Evolutionary conservation across 2,113 vertebrate genomes (phyloP).

Genomic region (Ciconia maguari): DNA sequence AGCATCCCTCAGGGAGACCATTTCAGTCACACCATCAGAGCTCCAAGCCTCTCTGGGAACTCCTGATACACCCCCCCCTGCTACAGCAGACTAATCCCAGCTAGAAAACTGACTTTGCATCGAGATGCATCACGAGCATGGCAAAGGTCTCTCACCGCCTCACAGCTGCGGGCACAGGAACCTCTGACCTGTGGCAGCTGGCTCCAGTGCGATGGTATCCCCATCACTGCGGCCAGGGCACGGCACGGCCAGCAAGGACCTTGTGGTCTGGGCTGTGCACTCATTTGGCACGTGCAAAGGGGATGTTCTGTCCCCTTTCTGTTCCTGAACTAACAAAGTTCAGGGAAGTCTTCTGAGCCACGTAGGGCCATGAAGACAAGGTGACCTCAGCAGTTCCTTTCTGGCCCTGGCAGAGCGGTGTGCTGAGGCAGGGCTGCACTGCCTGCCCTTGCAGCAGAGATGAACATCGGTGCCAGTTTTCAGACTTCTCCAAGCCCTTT

Average conservation of each 20-base stretch:
- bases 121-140: background rate
- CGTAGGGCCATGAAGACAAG: background rate
- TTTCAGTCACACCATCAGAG: background rate
- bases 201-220: background rate
- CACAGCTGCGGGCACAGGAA: background rate
- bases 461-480: conserved; percentile 23
- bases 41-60: background rate
- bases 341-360: background rate
- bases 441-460: conserved; percentile 12
- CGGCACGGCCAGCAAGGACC: background rate
- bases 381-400: background rate
- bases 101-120: background rate
- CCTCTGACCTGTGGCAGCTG: background rate
- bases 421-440: background rate
- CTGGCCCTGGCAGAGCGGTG: background rate
- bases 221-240: background rate
- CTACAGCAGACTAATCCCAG: background rate
- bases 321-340: background rate
- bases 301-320: background rate
- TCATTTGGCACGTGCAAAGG: background rate
- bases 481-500: background rate
- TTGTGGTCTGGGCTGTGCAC: background rate
- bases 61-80: no score
- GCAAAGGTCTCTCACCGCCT: background rate
- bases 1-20: background rate